Percentiles rank a stretch among this genome's conserved stretches.
Conservation (phyloP, 2,113 vertebrate genomes). For the Chlamydotis undulata region DNA sequence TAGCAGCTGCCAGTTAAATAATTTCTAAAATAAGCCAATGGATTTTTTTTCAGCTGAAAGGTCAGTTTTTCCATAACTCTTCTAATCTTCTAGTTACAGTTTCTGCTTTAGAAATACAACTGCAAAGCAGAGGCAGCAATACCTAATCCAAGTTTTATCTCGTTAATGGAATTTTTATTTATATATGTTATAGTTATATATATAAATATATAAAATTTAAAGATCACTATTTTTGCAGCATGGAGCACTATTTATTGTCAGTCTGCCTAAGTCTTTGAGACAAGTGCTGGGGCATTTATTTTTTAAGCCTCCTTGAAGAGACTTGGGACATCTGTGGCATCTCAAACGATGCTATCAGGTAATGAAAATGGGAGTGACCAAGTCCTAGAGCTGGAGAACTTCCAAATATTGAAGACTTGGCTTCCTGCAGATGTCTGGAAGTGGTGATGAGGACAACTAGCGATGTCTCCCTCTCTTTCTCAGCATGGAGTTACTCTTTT, state of each 20-base stretch:
- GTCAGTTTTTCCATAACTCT: neutral
- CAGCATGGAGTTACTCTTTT: neutral
- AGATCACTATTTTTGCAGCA: neutral
- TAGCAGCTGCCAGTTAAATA: constrained; percentile 12
- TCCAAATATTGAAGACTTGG: neutral
- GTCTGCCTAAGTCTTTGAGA: neutral
- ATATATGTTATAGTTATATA: neutral
- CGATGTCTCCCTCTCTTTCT: neutral
- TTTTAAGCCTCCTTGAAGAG: neutral
- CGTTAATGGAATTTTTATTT: neutral
- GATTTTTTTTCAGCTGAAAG: neutral
- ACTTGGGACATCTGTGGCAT: neutral
- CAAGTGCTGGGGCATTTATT: neutral
- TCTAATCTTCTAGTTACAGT: neutral
- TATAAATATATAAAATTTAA: neutral
- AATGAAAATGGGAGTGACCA: neutral
- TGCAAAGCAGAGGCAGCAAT: neutral
- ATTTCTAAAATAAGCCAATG: constrained; percentile 31
- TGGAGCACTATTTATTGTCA: neutral
- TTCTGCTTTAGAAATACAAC: constrained; percentile 7
- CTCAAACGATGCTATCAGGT: neutral
- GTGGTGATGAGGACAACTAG: neutral
- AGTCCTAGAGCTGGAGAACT: neutral
- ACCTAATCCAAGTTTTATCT: neutral
- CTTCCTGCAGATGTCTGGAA: neutral